Evolutionary conservation across 2,888 invertebrate genomes (phyloP).

Genomic region (Dolichomitus sp.): DNA sequence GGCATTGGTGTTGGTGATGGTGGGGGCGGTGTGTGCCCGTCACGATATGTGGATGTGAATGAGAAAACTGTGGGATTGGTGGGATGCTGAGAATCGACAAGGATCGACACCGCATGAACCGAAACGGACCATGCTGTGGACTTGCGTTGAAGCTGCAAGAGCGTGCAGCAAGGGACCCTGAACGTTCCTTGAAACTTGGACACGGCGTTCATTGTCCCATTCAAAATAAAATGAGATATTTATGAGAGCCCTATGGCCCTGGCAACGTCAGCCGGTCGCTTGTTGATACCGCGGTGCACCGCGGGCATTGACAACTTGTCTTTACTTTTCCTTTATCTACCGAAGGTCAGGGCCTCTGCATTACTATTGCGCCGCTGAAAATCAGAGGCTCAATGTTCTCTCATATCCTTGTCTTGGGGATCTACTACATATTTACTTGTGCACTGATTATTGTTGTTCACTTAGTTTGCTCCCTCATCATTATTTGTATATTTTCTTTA

Average conservation of each 20-base stretch:
- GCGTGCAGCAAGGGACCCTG: constrained; percentile 28
- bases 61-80: constrained; percentile 33
- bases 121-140: constrained; percentile 36
- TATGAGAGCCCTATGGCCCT: constrained; percentile 75
- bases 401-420: constrained; percentile 50
- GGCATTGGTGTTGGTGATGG: constrained; percentile 60
- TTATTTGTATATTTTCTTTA: constrained; percentile 21
- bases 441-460: constrained; percentile 59
- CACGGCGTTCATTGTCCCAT: constrained; percentile 84
- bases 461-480: constrained; percentile 43
- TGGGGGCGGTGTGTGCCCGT: constrained; percentile 40
- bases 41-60: constrained; percentile 67
- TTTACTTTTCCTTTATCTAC: constrained; percentile 45
- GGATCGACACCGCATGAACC: constrained; percentile 45
- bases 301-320: constrained; percentile 52
- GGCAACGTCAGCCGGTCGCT: constrained; percentile 42
- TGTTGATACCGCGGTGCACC: constrained; percentile 52
- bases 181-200: constrained; percentile 72
- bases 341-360: constrained; percentile 16
- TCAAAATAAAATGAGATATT: constrained; percentile 86
- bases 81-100: constrained; percentile 58
- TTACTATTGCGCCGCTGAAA: constrained; percentile 19
- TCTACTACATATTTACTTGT: constrained; percentile 61
- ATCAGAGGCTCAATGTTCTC: constrained; percentile 35
- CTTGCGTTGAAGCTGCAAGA: constrained; percentile 32